These are phyloP conservation scores for Tursiops truncatus DNA, from an alignment of 2,113 vertebrate species.

Conservation along the genomic window DNA sequence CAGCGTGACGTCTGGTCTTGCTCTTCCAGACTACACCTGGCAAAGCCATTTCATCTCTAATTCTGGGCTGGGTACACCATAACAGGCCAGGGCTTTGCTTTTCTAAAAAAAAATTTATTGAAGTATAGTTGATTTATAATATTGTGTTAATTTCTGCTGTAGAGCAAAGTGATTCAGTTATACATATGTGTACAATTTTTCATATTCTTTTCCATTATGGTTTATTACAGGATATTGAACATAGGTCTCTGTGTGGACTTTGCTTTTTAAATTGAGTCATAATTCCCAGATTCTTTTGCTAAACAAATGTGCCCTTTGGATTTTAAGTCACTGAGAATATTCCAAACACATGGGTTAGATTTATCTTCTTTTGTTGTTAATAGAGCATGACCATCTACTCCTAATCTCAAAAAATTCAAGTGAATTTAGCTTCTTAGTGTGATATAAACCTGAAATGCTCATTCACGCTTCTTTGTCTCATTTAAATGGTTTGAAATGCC, in stretches of 20 bases:
- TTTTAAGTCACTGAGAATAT: constrained; percentile 37
- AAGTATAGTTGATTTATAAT: not conserved
- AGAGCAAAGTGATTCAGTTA: not conserved
- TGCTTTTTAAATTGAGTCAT: not conserved
- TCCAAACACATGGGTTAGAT: not conserved
- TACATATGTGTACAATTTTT: not conserved
- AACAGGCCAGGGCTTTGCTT: not conserved
- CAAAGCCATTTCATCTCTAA: not conserved
- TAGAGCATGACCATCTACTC: not conserved
- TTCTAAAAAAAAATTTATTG: not conserved
- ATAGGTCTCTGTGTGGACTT: not conserved
- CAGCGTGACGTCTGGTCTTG: not conserved
- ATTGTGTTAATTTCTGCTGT: not conserved
- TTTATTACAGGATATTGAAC: not conserved
- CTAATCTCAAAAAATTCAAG: not conserved
- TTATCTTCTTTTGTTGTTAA: not conserved
- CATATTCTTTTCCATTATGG: not conserved
- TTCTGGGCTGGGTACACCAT: not conserved
- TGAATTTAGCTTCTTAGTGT: not conserved
- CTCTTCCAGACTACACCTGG: not conserved
- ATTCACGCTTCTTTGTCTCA: not conserved
- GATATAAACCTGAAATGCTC: not conserved
- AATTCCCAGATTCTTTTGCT: not conserved
- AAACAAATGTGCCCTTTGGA: not conserved
- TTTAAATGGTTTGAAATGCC: not conserved